Percentiles rank a stretch among this genome's conserved stretches.
These are phyloP conservation scores for Metridium senile DNA, from an alignment of 92 coral and sea anemone species.

Conservation along the genomic window DNA sequence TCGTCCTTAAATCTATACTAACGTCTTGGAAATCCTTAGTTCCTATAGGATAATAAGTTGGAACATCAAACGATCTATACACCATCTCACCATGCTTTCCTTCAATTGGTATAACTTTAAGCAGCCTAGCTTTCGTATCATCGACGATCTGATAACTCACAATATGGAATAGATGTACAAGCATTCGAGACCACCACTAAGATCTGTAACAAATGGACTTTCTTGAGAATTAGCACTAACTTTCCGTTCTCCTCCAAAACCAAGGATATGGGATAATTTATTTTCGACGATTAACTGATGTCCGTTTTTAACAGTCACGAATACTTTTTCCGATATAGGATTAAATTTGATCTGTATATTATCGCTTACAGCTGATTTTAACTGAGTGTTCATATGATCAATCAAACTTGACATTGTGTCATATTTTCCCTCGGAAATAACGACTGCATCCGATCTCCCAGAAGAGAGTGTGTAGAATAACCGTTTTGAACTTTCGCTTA, in stretches of 20 bases:
- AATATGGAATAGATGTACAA: slow-evolving; percentile 37
- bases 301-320: not conserved
- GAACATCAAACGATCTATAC: slow-evolving; percentile 37
- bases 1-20: slow-evolving; percentile 7
- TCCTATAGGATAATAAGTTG: slow-evolving; percentile 41
- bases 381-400: not conserved
- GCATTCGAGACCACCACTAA: slow-evolving; percentile 4
- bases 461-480: not conserved
- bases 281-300: not conserved
- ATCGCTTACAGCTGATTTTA: not conserved
- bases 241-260: slow-evolving; percentile 23
- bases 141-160: slow-evolving; percentile 34
- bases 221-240: not conserved
- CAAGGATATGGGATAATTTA: slow-evolving; percentile 4
- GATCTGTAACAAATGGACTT: slow-evolving; percentile 30
- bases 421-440: not conserved
- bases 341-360: not conserved
- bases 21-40: slow-evolving; percentile 24
- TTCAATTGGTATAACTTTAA: slow-evolving; percentile 42
- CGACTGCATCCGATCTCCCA: not conserved
- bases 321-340: slow-evolving; percentile 7
- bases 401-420: not conserved
- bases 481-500: not conserved
- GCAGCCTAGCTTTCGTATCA: slow-evolving; percentile 28
- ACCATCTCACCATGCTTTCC: slow-evolving; percentile 31